A percentile compares a stretch with the other conserved stretches of the same genome.
Evolutionary conservation across 2,888 invertebrate genomes (phyloP).

Genomic region (Lepeophtheirus nordmannii): DNA sequence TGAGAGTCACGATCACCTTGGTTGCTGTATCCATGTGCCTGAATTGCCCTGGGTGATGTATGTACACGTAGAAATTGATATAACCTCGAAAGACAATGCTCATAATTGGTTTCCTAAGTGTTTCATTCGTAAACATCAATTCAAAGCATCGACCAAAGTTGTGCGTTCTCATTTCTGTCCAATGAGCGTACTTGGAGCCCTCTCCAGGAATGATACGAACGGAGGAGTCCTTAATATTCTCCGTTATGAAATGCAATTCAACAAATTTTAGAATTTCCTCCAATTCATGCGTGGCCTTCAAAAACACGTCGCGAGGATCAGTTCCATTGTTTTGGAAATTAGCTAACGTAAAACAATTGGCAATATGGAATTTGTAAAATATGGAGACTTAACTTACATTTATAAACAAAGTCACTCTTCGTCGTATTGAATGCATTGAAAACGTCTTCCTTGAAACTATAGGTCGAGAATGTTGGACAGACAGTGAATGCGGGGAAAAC

Average conservation of each 20-base stretch:
- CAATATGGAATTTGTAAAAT: no score
- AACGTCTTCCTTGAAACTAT: neutral
- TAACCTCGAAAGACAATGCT: neutral
- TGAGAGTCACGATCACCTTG: neutral
- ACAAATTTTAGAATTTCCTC: neutral
- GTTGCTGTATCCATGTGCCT: neutral
- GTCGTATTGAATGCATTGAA: neutral
- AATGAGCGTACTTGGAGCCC: neutral
- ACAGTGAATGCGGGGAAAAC: neutral
- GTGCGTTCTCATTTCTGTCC: neutral
- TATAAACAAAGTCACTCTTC: neutral
- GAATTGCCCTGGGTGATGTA: constrained; percentile 19
- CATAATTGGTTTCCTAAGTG: neutral
- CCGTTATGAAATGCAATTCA: neutral
- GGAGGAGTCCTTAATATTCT: neutral
- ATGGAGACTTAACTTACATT: neutral
- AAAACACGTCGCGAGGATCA: neutral
- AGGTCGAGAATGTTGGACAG: neutral
- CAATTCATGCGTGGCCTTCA: neutral
- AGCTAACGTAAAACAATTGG: no score
- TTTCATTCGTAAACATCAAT: neutral
- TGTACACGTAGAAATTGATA: constrained; percentile 1
- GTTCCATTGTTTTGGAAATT: neutral
- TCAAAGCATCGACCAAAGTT: constrained; percentile 15
- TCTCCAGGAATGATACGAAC: neutral